Evolutionary conservation across 2,113 vertebrate genomes (phyloP), one percentile per base, ranked within the genome.

Genomic region (Phainopepla nitens): DNA sequence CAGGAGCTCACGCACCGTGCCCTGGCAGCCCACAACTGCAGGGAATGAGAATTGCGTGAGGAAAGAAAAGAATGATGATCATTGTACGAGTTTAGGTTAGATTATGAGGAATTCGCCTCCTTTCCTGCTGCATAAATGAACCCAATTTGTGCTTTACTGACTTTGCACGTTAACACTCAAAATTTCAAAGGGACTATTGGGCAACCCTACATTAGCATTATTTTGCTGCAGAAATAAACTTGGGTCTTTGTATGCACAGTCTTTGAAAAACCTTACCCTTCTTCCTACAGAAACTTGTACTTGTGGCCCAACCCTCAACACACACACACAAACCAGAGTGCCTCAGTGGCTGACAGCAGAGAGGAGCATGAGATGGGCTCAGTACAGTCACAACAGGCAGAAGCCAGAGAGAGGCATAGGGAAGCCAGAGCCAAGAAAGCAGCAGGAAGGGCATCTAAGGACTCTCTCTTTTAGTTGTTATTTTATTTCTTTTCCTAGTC

Each of bases 311-410:
- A 3, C 7, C 57, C n/a, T 57, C 42, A 42, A 7, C 4, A 13
- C 24, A 45, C 28, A 6, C 22, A 5, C 19, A 2, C 20, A 6
- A 24, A 3, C 0, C 79, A 56, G 29, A 2, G 19, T 0, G 1
- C 22, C 36, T 28, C 25, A 4, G 50, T 2, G 12, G 42, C 12
- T 5, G 44, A 18, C 0, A 44, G 41, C 33, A 65, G 45, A 39
- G 14, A 31, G 31, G 64, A 61, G 50, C 0, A 0, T 9, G 23
- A 7, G 7, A 14, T 24, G 44, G 35, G 29, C 13, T 64, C 3
- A 0, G 23, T 15, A 6, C 0, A 44, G 56, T 27, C 45, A 24
- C 31, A 20, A 31, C 7, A 24, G 41, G 31, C 4, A 44, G 27
- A 17, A 20, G 7, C 4, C 24, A n/a, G 61, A 70, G 16, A 23